A percentile compares a stretch with the other conserved stretches of the same genome.
phyloP scores from a whole-genome alignment of 2,888 invertebrate species.

The Caenorhabditis sp. region DNA sequence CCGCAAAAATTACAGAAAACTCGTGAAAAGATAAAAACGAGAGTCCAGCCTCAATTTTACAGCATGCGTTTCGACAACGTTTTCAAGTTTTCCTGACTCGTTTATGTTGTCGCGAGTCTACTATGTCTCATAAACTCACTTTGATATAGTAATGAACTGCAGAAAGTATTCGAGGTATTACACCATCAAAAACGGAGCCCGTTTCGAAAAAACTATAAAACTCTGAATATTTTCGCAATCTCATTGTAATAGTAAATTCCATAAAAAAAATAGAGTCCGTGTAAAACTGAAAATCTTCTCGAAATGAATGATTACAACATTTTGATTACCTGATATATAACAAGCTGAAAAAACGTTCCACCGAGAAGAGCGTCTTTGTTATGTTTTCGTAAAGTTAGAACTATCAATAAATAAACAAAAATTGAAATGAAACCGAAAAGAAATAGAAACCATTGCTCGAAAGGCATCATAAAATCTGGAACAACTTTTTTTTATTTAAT shows the following conservation, averaged over 20 bases:
- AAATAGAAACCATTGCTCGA: slow-evolving; percentile 27
- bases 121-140: too few species aligned
- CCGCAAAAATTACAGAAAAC: too few species aligned
- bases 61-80: too few species aligned
- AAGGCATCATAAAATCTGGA: slow-evolving; percentile 11
- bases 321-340: slow-evolving; percentile 14
- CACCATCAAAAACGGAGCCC: slow-evolving; percentile 5
- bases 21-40: too few species aligned
- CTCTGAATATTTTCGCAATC: slow-evolving; percentile 31
- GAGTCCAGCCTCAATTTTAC: too few species aligned
- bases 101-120: too few species aligned
- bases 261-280: slow-evolving; percentile 26
- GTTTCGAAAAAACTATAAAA: slow-evolving; percentile 28
- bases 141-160: slow-evolving; percentile 37
- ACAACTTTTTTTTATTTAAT: too few species aligned
- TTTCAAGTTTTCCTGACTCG: too few species aligned
- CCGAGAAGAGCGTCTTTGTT: slow-evolving; percentile 14
- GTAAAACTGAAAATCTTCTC: slow-evolving; percentile 21
- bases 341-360: slow-evolving; percentile 27
- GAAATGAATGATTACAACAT: neutral
- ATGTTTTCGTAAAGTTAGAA: slow-evolving; percentile 18
- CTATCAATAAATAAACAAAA: slow-evolving; percentile 19
- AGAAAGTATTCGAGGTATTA: slow-evolving; percentile 17
- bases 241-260: slow-evolving; percentile 31
- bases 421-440: slow-evolving; percentile 22